Percentiles rank a stretch among this genome's conserved stretches.
Evolutionary conservation across 2,797 vertebrate species (phyloP).

Genomic region (Syngnathus acus): DNA sequence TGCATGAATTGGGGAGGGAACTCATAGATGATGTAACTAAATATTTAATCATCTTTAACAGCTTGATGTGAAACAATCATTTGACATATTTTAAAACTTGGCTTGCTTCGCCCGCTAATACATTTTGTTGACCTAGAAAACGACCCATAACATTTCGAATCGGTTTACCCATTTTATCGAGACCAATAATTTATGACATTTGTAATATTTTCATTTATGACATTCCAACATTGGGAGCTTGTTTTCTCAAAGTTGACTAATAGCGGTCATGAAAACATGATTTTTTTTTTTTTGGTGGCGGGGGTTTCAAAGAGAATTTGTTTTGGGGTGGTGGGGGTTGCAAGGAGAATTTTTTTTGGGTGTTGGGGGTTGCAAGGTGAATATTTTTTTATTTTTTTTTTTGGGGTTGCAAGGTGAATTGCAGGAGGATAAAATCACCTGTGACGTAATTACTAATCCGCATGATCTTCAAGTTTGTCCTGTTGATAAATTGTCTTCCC

Average conservation of each 20-base stretch:
- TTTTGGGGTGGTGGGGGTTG: background rate
- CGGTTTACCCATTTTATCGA: no score
- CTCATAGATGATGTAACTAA: background rate
- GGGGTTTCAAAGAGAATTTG: background rate
- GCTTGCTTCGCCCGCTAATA: background rate
- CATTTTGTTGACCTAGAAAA: background rate
- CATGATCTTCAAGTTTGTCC: constrained; percentile 99
- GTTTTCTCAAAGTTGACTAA: background rate
- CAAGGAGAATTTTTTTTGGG: background rate
- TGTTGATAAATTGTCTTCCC: constrained; percentile 99
- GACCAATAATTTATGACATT: background rate
- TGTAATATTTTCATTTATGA: no score
- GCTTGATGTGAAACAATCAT: no score
- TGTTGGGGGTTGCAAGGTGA: background rate
- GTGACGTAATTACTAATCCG: constrained; percentile 99
- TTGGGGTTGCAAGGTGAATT: background rate
- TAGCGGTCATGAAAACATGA: background rate
- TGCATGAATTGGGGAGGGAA: background rate
- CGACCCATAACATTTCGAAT: no score
- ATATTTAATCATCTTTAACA: background rate
- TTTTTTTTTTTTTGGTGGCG: background rate
- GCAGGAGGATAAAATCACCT: constrained; percentile 69
- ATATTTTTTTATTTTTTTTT: background rate
- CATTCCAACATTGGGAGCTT: no score
- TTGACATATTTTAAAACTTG: background rate